These are phyloP conservation scores for Ctenodactylus gundi DNA, from an alignment of 2,113 vertebrate species.

Conservation along the genomic window DNA sequence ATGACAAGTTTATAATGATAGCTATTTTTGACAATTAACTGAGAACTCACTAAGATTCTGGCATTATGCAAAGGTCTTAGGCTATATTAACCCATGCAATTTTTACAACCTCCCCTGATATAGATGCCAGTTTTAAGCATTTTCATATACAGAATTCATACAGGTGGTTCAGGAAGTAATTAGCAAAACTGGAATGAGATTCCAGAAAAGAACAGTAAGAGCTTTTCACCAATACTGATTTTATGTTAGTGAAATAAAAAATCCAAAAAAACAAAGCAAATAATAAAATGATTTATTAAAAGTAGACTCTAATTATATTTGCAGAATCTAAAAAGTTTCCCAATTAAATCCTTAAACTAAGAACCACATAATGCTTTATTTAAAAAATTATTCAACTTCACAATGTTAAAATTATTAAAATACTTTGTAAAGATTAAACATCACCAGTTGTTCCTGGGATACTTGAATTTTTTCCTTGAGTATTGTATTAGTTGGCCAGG, in stretches of 20 bases:
- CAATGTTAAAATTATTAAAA: not conserved
- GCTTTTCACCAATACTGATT: not conserved
- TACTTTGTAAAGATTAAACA: not conserved
- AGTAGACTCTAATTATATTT: not conserved
- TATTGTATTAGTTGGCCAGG: not conserved
- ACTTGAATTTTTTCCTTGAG: not conserved
- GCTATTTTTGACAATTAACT: not conserved
- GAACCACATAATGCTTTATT: not conserved
- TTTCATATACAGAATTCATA: not conserved
- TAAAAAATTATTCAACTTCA: not conserved
- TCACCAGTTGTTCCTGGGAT: not conserved
- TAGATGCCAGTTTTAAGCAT: not conserved
- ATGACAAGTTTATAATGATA: not conserved
- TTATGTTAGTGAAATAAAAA: not conserved
- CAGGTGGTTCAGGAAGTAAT: not conserved
- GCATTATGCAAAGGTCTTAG: not conserved
- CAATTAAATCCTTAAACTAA: not conserved
- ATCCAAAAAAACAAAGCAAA: not conserved
- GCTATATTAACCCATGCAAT: not conserved
- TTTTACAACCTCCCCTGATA: not conserved
- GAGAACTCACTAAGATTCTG: not conserved
- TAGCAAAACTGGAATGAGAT: not conserved
- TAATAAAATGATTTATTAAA: not conserved
- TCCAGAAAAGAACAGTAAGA: not conserved
- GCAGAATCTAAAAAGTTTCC: conserved; percentile 5